Base-by-base conservation (phyloP, 2,888 invertebrate species). In the Cactoblastis cactorum region DNA sequence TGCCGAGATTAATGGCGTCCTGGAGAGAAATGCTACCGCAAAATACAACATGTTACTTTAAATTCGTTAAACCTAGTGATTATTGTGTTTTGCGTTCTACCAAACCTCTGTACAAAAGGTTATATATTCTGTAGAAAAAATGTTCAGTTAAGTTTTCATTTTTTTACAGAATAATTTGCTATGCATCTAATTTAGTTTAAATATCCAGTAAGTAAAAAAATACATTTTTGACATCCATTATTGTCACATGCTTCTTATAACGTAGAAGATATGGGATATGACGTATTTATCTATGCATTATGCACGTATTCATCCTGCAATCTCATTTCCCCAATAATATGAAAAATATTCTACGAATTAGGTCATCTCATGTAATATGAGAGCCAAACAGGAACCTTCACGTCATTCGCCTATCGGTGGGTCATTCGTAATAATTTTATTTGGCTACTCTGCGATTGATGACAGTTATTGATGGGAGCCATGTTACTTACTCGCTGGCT, bases 401-500 rank as follows among this genome's bases (percentile, higher is more conserved):
- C 74, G 74, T 80, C 80, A 79, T 63, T 61, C 58, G 64, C 54
- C 63, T 63, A 74, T 77, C 67, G 74, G 65, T 55, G 53, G 65
- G 69, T 64, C 73, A 76, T 77, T 75, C 80, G 82, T 80, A 80
- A 74, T 82, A 77, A 77, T 80, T 81, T 78, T 83, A 81, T 83
- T 83, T 83, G 80, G 83, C 77, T 80, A 74, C 79, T 78, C 74
- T 65, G 75, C 77, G 75, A 74, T 79, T 68, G 80, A 71, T 79
- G 88, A 83, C 86, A 83, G 85, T 77, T 84, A 89, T 88, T 85
- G 85, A 88, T 88, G 86, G 68, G 69, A 8, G 67, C 60, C 74
- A 60, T 68, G 71, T 72, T 67, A 63, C 69, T 63, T n/a, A n/a
- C 62, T 65, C 69, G 58, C 70, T 71, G 69, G 59, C 74, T 71